A percentile compares a stretch with the other conserved stretches of the same genome.
Evolutionary conservation across 2,113 vertebrate genomes (phyloP).

Genomic region (Raja brachyura): DNA sequence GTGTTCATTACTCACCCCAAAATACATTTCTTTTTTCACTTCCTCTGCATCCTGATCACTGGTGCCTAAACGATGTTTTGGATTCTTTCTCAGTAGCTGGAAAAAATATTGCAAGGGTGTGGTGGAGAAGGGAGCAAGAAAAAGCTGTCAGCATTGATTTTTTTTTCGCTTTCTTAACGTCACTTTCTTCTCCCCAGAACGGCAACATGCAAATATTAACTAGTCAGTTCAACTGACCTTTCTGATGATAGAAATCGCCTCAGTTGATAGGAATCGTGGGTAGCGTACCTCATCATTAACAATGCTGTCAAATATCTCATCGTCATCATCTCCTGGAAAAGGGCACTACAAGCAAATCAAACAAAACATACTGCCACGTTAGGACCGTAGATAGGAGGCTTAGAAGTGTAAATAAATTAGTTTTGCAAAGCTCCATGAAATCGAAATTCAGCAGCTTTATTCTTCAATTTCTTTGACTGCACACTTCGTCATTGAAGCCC

Average conservation of each 20-base stretch:
- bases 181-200: neutral
- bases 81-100: constrained; percentile 83
- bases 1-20: constrained; percentile 59
- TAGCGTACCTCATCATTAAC: constrained; percentile 80
- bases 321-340: constrained; percentile 91
- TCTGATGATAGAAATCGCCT: constrained; percentile 72
- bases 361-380: neutral
- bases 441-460: neutral
- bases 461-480: neutral
- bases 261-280: constrained; percentile 69
- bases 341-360: constrained; percentile 64
- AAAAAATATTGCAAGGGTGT: neutral
- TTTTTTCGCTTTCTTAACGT: neutral
- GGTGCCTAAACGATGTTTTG: constrained; percentile 75
- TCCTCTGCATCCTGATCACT: constrained; percentile 79
- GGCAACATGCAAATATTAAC: neutral
- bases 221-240: constrained; percentile 60
- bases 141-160: neutral
- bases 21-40: constrained; percentile 83
- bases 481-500: neutral
- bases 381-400: neutral
- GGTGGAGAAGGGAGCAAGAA: neutral
- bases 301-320: constrained; percentile 95
- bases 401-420: neutral
- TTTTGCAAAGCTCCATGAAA: neutral